Evolutionary conservation across 1,140 invertebrate genomes (phyloP).

Genomic region (Saccostrea echinata): DNA sequence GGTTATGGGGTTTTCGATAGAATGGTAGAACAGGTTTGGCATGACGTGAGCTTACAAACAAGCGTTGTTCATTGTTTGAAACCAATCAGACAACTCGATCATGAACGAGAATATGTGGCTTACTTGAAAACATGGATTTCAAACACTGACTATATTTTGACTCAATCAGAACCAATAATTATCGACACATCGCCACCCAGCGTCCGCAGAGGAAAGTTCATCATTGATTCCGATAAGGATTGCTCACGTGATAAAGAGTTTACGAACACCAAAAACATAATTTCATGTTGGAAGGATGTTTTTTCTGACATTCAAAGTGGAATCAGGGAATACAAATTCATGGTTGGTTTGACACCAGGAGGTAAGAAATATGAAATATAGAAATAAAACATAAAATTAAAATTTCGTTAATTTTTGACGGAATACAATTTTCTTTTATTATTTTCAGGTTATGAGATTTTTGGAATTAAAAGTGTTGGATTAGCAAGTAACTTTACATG

Average conservation of each 20-base stretch:
- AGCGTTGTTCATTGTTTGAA: constrained; percentile 61
- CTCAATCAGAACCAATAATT: constrained; percentile 51
- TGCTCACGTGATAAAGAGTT: constrained; percentile 64
- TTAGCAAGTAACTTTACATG: not conserved
- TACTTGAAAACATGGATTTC: constrained; percentile 64
- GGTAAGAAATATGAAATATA: constrained; percentile 43
- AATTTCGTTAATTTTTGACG: no score
- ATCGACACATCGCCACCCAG: constrained; percentile 60
- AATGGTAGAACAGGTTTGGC: constrained; percentile 56
- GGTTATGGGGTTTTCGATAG: constrained; percentile 60
- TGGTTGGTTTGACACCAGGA: constrained; percentile 57
- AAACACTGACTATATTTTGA: constrained; percentile 32
- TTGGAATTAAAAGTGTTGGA: not conserved
- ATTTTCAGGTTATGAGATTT: not conserved
- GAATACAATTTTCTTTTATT: not conserved
- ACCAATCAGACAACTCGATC: constrained; percentile 17
- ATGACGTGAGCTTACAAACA: constrained; percentile 58
- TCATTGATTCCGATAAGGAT: constrained; percentile 49
- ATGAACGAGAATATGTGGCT: constrained; percentile 56
- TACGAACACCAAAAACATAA: constrained; percentile 48
- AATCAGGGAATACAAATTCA: constrained; percentile 52
- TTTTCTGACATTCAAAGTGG: constrained; percentile 63
- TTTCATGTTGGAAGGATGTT: constrained; percentile 62
- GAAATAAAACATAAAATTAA: not conserved
- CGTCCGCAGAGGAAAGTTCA: constrained; percentile 53